A percentile compares a stretch with the other conserved stretches of the same genome.
These are phyloP conservation scores for Bombus impatiens DNA, from an alignment of 1,140 invertebrate species.

Conservation along the genomic window DNA sequence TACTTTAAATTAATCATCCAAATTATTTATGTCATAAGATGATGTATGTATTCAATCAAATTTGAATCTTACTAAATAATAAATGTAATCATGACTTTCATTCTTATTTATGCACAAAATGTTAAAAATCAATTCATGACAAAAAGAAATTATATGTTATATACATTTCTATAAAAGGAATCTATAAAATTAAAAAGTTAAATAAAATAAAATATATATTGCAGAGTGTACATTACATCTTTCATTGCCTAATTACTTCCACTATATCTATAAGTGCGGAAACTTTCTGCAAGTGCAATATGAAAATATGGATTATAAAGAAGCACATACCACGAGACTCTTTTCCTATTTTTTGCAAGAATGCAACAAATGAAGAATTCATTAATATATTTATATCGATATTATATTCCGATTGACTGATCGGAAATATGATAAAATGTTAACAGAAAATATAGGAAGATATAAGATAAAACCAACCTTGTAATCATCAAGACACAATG, in stretches of 20 bases:
- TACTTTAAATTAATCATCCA: not conserved
- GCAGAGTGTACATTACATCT: constrained; percentile 22
- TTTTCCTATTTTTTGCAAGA: constrained; percentile 79
- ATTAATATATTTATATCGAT: constrained; percentile 62
- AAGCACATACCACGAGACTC: constrained; percentile 78
- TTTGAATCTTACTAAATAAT: not conserved
- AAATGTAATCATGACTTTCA: not conserved
- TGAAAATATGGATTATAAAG: constrained; percentile 60
- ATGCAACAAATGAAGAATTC: constrained; percentile 70
- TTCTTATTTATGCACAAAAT: not conserved
- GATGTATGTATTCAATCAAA: not conserved
- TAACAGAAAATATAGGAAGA: constrained; percentile 29
- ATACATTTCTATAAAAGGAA: constrained; percentile 10
- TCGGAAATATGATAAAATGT: constrained; percentile 15
- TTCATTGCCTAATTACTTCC: constrained; percentile 38
- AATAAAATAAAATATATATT: constrained; percentile 12
- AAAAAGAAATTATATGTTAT: not conserved
- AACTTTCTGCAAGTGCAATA: constrained; percentile 42
- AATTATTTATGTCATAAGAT: not conserved
- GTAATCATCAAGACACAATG: constrained; percentile 94
- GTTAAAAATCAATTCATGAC: not conserved
- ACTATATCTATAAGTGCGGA: constrained; percentile 45
- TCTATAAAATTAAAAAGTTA: not conserved
- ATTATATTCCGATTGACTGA: not conserved
- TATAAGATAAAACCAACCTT: constrained; percentile 84